Evolutionary conservation across 1,140 invertebrate genomes (phyloP), one percentile per base, ranked within the genome.

Genomic region (Danaus plexippus): DNA sequence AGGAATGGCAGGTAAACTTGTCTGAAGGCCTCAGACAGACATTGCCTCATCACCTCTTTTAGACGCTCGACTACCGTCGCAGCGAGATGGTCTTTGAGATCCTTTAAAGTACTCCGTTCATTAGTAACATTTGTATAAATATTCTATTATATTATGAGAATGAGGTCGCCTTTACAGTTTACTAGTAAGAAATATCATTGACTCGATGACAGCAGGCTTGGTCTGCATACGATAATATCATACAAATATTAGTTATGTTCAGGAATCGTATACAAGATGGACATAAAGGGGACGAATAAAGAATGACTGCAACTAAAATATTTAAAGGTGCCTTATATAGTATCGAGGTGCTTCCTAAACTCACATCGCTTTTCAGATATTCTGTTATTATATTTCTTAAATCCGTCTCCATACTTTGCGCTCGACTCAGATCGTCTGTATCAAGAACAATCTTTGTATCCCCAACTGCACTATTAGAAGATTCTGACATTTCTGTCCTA

Each of bases 291-390:
- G 22, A 32, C 18, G 7, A 32, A 32, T 32, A 32, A 32, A 32
- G 22, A 32, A 7, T 32, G n/a, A n/a, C n/a, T 32, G 2, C 7
- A 0, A 32, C 7, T 32, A 32, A 32, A 32, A 8, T 32, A 32
- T 32, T 32, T 2, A 22, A 22, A 22, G 2, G 4, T 32, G 22
- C 7, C 6, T 22, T 2, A 22, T 22, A 6, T 22, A 6, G 6
- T 22, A 2, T 22, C 18, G 7, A 32, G 22, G 22, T 6, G 22
- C 22, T 32, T 32, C 22, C 7, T 32, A 5, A 54, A 52, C 71
- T 66, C 59, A 80, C 78, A 54, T 80, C 72, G 41, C 73, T 80
- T 40, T 79, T 71, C 13, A 78, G 52, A 13, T 76, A 74, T 9
- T 61, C 64, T 0, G 54, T 60, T 0, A 80, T 57, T 1, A 61